Evolutionary conservation across 2,113 vertebrate genomes (phyloP).

Genomic region (Tachysurus vachellii): DNA sequence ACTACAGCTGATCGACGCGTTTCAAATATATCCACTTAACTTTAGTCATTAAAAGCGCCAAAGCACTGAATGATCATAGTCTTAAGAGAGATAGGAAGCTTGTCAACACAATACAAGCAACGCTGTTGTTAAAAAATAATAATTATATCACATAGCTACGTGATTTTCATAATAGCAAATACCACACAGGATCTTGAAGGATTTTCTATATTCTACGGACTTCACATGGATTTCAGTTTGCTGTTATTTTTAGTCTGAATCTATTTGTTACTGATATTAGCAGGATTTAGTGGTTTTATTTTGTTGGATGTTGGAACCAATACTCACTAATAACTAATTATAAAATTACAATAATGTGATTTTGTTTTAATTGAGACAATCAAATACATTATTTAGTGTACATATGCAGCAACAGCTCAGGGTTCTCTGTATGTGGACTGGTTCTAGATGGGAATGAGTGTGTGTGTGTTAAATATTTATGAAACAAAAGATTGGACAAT

Average conservation of each 20-base stretch:
- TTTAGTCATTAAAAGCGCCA: neutral
- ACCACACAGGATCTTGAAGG: neutral
- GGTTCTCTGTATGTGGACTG: neutral
- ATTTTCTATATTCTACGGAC: neutral
- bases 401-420: neutral
- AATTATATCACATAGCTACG: neutral
- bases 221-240: neutral
- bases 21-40: neutral
- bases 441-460: neutral
- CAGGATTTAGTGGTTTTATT: neutral
- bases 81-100: neutral
- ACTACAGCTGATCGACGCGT: neutral
- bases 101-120: neutral
- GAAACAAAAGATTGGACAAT: neutral
- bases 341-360: neutral
- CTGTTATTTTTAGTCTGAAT: neutral
- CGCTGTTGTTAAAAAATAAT: neutral
- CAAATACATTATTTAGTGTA: conserved; percentile 8
- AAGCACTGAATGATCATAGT: neutral
- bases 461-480: neutral
- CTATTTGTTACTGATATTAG: neutral
- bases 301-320: neutral
- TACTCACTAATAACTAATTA: neutral
- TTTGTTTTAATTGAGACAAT: neutral
- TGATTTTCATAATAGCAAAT: neutral